Conservation (phyloP, 2,113 vertebrate species). For the Zapornia atra region DNA sequence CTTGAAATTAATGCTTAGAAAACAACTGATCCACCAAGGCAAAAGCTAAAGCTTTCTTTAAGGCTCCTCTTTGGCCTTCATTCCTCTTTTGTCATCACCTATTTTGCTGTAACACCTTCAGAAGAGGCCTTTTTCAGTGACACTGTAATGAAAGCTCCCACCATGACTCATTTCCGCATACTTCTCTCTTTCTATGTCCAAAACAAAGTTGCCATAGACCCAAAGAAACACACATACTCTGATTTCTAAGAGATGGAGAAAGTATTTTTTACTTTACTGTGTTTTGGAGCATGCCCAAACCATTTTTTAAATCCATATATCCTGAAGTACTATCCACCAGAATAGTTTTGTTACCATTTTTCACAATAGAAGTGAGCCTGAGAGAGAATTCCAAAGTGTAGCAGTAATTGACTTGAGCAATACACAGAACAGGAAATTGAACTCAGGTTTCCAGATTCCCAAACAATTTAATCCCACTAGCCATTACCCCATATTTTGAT, state of each 20-base stretch:
- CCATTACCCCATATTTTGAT: background rate
- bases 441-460: background rate
- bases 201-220: background rate
- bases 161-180: background rate
- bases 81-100: background rate
- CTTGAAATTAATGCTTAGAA: constrained; percentile 48
- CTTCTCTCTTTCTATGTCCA: background rate
- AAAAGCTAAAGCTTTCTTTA: constrained; percentile 32
- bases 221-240: background rate
- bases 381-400: background rate
- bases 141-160: background rate
- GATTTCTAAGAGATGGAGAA: background rate
- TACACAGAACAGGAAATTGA: background rate
- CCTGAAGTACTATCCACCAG: background rate
- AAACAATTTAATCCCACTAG: background rate
- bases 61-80: background rate
- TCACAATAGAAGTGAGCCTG: background rate
- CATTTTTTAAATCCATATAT: background rate
- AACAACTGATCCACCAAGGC: background rate
- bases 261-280: background rate
- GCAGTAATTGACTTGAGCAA: background rate
- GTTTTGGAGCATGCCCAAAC: background rate
- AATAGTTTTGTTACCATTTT: background rate
- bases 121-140: background rate
- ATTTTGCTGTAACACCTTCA: constrained; percentile 3